phyloP scores from a whole-genome alignment of 1,140 invertebrate genomes.

The Formica exsecta region DNA sequence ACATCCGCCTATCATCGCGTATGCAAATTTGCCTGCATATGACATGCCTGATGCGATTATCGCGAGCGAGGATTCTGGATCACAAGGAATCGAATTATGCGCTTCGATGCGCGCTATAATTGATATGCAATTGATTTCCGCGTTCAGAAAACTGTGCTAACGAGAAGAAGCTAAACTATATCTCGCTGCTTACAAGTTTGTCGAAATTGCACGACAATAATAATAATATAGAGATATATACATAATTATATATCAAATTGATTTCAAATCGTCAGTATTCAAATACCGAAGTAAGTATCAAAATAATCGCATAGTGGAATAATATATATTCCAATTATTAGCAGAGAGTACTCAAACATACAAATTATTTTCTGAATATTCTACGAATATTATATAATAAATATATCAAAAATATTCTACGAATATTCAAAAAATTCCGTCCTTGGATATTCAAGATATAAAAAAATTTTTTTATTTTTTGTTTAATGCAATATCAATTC shows the following conservation, averaged over 20 bases:
- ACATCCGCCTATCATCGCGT: slow-evolving; percentile 65
- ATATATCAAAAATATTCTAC: neutral
- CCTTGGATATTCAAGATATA: too few species aligned
- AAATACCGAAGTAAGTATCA: neutral
- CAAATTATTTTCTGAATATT: neutral
- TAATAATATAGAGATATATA: neutral
- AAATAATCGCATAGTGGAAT: neutral
- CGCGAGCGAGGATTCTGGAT: slow-evolving; percentile 63
- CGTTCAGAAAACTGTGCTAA: slow-evolving; percentile 4
- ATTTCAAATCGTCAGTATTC: neutral
- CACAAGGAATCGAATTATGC: slow-evolving; percentile 42
- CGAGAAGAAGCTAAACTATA: neutral
- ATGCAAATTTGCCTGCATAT: slow-evolving; percentile 71
- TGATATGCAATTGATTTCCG: slow-evolving; percentile 51
- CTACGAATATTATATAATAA: neutral
- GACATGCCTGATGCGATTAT: slow-evolving; percentile 71
- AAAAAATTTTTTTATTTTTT: neutral
- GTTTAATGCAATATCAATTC: neutral
- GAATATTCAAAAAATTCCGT: neutral
- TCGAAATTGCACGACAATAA: neutral
- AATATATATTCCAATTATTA: slow-evolving; percentile 22
- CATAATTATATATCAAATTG: neutral
- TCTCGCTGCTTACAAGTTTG: slow-evolving; percentile 12
- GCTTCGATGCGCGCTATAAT: slow-evolving; percentile 55
- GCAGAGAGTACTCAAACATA: neutral